Percentiles rank a stretch among this genome's conserved stretches.
Conservation (phyloP, 2,888 invertebrate species). For the Pharmacophagus antenor region DNA sequence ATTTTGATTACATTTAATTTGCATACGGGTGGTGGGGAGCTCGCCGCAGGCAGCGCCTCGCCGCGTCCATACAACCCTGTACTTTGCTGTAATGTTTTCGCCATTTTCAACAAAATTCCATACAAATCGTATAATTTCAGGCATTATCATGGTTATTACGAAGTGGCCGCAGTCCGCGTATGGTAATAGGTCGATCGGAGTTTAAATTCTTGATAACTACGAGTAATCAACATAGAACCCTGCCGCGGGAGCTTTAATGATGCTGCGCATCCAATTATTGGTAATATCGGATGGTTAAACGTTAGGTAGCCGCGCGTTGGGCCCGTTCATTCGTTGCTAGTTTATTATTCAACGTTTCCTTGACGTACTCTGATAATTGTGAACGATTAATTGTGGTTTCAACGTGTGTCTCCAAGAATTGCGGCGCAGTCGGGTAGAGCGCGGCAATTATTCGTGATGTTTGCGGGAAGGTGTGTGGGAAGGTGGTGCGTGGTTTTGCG, state of each 20-base stretch:
- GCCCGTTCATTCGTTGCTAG: constrained; percentile 40
- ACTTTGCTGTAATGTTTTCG: constrained; percentile 81
- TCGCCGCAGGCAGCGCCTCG: constrained; percentile 63
- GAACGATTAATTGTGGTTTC: constrained; percentile 33
- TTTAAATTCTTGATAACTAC: constrained; percentile 78
- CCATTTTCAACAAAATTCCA: constrained; percentile 81
- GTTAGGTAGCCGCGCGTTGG: constrained; percentile 71
- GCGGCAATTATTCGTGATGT: constrained; percentile 10
- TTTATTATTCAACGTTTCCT: constrained; percentile 43
- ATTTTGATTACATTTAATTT: constrained; percentile 81
- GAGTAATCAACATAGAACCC: constrained; percentile 77
- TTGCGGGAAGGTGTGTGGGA: constrained; percentile 12
- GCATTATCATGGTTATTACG: constrained; percentile 79
- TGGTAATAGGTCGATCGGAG: constrained; percentile 70
- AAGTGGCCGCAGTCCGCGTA: constrained; percentile 70
- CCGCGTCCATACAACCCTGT: constrained; percentile 73
- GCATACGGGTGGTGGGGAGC: constrained; percentile 69
- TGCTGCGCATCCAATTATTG: constrained; percentile 74
- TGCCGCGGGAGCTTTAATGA: constrained; percentile 70
- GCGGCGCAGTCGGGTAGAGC: not conserved
- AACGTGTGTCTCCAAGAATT: constrained; percentile 23
- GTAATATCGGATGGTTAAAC: constrained; percentile 76
- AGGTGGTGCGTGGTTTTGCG: constrained; percentile 9
- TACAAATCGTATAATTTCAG: constrained; percentile 80
- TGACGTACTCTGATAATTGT: constrained; percentile 36